phyloP scores from a whole-genome alignment of 2,113 vertebrate genomes.

The Riparia riparia region DNA sequence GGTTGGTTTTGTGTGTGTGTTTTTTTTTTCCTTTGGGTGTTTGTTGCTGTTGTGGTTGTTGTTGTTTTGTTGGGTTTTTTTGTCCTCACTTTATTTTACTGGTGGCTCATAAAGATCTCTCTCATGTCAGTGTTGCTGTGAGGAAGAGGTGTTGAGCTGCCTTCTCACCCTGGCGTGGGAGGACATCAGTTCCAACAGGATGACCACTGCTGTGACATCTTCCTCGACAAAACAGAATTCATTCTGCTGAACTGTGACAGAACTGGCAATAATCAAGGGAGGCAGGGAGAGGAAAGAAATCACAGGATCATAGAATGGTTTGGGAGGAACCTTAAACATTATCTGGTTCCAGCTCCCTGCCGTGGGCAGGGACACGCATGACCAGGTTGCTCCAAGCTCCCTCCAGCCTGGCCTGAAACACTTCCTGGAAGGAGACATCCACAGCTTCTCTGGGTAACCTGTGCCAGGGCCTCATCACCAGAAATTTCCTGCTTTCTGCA shows the following conservation, averaged over 20 bases:
- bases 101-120: neutral
- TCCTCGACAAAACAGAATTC: accelerated
- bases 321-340: neutral
- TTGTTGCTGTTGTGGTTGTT: too few species aligned
- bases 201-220: neutral
- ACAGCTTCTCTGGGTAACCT: neutral
- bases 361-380: neutral
- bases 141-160: neutral
- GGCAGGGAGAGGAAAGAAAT: neutral
- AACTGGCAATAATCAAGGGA: neutral
- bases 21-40: too few species aligned
- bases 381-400: neutral
- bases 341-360: neutral
- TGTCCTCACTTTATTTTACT: neutral
- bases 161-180: neutral
- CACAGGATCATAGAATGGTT: neutral
- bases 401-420: neutral
- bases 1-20: neutral
- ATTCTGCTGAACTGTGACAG: neutral
- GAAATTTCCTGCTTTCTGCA: neutral
- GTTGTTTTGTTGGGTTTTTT: too few species aligned
- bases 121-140: accelerated
- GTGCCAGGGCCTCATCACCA: neutral
- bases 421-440: neutral
- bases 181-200: neutral